Evolutionary conservation across 2,797 vertebrate genomes (phyloP).

Genomic region (Micropoecilia bifurca): DNA sequence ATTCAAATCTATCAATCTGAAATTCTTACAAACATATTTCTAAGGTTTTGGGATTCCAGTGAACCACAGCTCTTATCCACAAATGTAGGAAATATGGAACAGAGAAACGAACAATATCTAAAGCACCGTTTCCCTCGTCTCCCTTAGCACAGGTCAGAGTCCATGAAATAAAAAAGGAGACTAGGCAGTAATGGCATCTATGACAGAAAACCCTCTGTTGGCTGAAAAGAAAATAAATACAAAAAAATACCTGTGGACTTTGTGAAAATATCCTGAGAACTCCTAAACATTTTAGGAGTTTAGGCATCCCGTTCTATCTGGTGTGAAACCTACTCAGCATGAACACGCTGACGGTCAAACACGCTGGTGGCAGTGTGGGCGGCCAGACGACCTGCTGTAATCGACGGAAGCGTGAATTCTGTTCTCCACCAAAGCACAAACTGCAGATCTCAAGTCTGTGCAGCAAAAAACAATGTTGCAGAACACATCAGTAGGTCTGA

Average conservation of each 20-base stretch:
- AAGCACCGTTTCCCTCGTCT: not conserved
- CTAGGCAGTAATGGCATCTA: not conserved
- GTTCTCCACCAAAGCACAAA: not conserved
- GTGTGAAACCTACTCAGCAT: not conserved
- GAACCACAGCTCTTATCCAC: not conserved
- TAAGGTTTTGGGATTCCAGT: not conserved
- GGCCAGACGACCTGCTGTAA: not conserved
- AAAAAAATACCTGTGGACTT: not conserved
- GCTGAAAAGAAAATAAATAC: not conserved
- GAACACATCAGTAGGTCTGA: not conserved
- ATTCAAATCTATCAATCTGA: not conserved
- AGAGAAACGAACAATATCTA: not conserved
- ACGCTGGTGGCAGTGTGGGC: not conserved
- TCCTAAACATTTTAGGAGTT: not conserved
- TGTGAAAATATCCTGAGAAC: not conserved
- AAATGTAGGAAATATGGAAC: not conserved
- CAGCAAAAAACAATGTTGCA: not conserved
- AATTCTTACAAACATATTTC: not conserved
- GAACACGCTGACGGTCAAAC: not conserved
- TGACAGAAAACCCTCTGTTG: not conserved
- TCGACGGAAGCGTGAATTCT: not conserved
- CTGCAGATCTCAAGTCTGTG: not conserved
- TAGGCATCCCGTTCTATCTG: not conserved
- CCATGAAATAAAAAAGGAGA: not conserved
- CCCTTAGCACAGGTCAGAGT: not conserved